Evolutionary conservation across 1,140 invertebrate genomes (phyloP).

Genomic region (Macrosteles quadrilineatus): DNA sequence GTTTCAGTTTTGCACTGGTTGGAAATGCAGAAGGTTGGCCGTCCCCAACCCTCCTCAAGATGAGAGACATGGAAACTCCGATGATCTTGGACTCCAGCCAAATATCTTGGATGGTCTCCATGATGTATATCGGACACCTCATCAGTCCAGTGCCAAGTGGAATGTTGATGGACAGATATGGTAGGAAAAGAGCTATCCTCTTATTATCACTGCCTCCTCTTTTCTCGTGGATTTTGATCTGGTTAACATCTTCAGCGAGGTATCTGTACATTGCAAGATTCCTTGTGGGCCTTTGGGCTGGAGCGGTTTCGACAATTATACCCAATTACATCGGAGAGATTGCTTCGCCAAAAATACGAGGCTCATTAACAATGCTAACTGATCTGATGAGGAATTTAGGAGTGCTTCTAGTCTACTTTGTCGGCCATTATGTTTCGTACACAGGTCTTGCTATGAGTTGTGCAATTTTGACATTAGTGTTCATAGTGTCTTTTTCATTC

Average conservation of each 20-base stretch:
- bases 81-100: slow-evolving; percentile 12
- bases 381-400: slow-evolving; percentile 72
- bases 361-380: slow-evolving; percentile 64
- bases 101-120: slow-evolving; percentile 37
- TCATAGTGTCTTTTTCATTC: slow-evolving; percentile 65
- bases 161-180: slow-evolving; percentile 69
- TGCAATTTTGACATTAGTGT: slow-evolving; percentile 59
- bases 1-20: slow-evolving; percentile 5
- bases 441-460: slow-evolving; percentile 64
- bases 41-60: slow-evolving; percentile 63
- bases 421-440: slow-evolving; percentile 74
- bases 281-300: slow-evolving; percentile 52
- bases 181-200: slow-evolving; percentile 69
- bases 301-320: slow-evolving; percentile 54
- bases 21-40: slow-evolving; percentile 66
- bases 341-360: slow-evolving; percentile 61
- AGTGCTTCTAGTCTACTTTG: slow-evolving; percentile 70
- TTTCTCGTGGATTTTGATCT: slow-evolving; percentile 56
- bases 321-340: slow-evolving; percentile 67
- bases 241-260: not conserved
- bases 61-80: slow-evolving; percentile 46
- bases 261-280: slow-evolving; percentile 31
- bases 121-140: slow-evolving; percentile 36
- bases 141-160: slow-evolving; percentile 41
- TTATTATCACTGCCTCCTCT: slow-evolving; percentile 59